phyloP scores from a whole-genome alignment of 2,888 invertebrate genomes.

The Yponomeuta sedellus region DNA sequence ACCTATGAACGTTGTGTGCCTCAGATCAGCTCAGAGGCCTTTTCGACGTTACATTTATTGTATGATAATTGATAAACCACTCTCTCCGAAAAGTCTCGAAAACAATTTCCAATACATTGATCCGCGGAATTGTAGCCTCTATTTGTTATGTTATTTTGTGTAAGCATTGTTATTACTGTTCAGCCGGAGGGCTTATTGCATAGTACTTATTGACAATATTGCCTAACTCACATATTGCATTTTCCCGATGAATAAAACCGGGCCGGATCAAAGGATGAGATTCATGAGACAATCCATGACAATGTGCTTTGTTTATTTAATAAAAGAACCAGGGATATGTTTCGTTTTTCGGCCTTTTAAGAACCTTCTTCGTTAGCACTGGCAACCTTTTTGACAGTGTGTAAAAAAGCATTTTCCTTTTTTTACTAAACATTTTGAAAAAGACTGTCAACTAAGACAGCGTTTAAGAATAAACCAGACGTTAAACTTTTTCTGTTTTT shows the following conservation, averaged over 20 bases:
- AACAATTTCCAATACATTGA: not conserved
- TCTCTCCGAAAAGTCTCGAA: not conserved
- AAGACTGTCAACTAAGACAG: not conserved
- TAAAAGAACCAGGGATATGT: not conserved
- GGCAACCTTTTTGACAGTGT: not conserved
- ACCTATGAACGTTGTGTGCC: too few relatives aligned
- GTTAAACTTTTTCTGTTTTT: not conserved
- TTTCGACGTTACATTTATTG: too few relatives aligned
- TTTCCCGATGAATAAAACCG: not conserved
- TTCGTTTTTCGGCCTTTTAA: not conserved
- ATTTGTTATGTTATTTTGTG: conserved; percentile 1
- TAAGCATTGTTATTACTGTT: not conserved
- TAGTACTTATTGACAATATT: not conserved
- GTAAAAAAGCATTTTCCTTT: not conserved
- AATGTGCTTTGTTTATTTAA: not conserved
- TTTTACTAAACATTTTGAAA: not conserved
- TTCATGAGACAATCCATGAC: not conserved
- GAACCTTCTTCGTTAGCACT: not conserved
- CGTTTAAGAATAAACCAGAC: not conserved
- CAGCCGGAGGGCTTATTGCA: not conserved
- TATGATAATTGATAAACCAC: too few relatives aligned
- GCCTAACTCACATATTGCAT: not conserved
- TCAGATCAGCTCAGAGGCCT: too few relatives aligned
- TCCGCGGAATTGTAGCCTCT: not conserved
- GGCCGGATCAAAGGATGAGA: not conserved